Percentiles rank a stretch among this genome's conserved stretches.
Conservation (phyloP, 2,113 vertebrate genomes). For the Struthidea cinerea region DNA sequence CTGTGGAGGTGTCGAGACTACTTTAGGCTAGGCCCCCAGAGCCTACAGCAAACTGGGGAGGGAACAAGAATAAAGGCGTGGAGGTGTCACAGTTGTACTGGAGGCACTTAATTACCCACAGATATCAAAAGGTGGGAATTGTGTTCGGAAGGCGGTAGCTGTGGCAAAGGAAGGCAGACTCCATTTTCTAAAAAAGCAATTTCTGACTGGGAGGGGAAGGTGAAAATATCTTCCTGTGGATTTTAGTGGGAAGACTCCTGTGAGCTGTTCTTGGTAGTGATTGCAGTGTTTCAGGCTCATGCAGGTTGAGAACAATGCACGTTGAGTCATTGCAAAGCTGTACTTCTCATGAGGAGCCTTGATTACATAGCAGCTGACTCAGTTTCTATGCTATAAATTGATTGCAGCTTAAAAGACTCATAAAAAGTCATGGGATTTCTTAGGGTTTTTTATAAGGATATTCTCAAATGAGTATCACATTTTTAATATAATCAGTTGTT, state of each 20-base stretch:
- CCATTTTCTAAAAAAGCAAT: not conserved
- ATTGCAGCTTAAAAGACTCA: not conserved
- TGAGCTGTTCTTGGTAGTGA: not conserved
- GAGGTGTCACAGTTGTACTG: not conserved
- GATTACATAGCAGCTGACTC: not conserved
- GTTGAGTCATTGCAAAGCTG: not conserved
- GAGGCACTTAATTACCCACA: not conserved
- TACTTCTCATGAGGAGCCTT: not conserved
- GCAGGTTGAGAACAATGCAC: not conserved
- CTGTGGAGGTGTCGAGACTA: not conserved
- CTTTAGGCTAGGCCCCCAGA: not conserved
- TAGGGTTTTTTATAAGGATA: not conserved
- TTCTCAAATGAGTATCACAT: not conserved
- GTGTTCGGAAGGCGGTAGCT: not conserved
- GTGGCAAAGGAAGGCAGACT: not conserved
- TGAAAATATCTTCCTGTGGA: not conserved
- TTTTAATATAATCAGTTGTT: conserved; percentile 8
- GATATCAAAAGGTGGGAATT: not conserved
- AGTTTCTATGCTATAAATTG: not conserved
- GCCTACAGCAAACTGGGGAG: not conserved
- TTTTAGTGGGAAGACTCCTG: not conserved
- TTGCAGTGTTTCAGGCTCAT: not conserved
- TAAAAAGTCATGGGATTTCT: not conserved
- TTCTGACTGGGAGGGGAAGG: not conserved
- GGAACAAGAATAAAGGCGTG: not conserved